Percentiles rank a stretch among this genome's conserved stretches.
Conservation (phyloP, 2,888 invertebrate species). For the Steinernema hermaphroditum region DNA sequence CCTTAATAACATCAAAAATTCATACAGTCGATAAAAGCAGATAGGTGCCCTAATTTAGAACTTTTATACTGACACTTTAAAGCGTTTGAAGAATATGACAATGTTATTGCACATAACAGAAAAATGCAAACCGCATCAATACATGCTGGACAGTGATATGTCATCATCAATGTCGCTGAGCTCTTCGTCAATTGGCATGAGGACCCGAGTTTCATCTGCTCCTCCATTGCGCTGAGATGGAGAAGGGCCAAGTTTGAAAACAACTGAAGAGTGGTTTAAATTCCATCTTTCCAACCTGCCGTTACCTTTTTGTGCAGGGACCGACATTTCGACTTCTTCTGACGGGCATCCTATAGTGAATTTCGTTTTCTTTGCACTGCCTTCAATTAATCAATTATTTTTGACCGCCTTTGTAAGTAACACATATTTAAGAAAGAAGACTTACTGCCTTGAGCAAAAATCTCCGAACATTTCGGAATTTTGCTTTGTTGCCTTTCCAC, state of each 20-base stretch:
- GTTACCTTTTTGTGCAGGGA: not conserved
- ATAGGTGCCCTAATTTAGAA: too few species aligned
- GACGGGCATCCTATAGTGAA: not conserved
- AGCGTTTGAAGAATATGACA: too few species aligned
- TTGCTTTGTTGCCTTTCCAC: not conserved
- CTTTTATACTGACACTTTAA: too few species aligned
- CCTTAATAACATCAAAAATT: too few species aligned
- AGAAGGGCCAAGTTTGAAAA: not conserved
- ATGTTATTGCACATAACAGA: too few species aligned
- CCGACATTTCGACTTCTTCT: slow-evolving; percentile 5
- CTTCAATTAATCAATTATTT: not conserved
- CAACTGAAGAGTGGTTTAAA: not conserved
- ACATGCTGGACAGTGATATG: too few species aligned
- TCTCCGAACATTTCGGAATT: not conserved
- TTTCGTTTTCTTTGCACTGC: not conserved
- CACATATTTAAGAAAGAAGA: too few species aligned
- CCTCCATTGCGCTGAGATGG: not conserved
- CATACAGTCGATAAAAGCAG: too few species aligned
- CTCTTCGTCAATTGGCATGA: slow-evolving; percentile 23
- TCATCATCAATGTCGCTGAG: not conserved
- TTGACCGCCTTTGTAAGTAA: too few species aligned
- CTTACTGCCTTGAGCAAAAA: not conserved
- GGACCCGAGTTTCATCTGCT: not conserved
- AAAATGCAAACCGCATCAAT: too few species aligned
- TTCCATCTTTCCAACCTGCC: not conserved